Base-by-base conservation (phyloP, 2,113 vertebrate species). In the Theropithecus gelada region DNA sequence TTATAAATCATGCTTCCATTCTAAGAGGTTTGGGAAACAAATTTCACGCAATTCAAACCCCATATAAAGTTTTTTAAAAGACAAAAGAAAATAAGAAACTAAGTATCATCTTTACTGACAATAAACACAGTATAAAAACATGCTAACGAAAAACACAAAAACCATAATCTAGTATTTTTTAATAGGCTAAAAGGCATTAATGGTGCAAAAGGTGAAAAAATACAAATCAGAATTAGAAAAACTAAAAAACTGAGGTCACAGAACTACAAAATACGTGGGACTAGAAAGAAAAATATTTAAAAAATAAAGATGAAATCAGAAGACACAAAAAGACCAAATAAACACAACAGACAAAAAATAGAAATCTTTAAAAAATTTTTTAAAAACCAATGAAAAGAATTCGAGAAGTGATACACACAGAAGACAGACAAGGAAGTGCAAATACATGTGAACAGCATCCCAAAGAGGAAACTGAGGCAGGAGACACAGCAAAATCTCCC, bases 261-360 rank as follows among this genome's bases (percentile, higher is more conserved):
- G 22, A 87, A 90, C 23, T 87, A 72, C 80, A 38, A 38, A 91
- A 64, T 57, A 83, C 57, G 22, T n/a, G 8, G 18, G 23, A 91
- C 43, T 76, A 52, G 66, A 93, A 76, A n/a, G 45, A 75, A 85
- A 83, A 72, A 27, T 76, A 38, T 83, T 90, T 90, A 18, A 79
- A 83, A 94, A 89, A 13, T 82, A n/a, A 84, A 83, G 59, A 87
- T 92, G 68, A 83, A 93, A 90, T 79, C n/a, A 90, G 25, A 94
- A 85, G 23, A 59, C 38, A 70, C 9, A 14, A 16, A 61, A 57
- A 61, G 25, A 75, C 0, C 16, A 40, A 75, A 75, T 75, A 80
- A 89, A 82, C 38, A 87, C 30, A 55, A 32, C 76, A 78, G 32
- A 78, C 2, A 55, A 79, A 27, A 59, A 43, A 45, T 6, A 20